Conservation (phyloP, 2,113 vertebrate genomes). For the Heterocephalus glaber region DNA sequence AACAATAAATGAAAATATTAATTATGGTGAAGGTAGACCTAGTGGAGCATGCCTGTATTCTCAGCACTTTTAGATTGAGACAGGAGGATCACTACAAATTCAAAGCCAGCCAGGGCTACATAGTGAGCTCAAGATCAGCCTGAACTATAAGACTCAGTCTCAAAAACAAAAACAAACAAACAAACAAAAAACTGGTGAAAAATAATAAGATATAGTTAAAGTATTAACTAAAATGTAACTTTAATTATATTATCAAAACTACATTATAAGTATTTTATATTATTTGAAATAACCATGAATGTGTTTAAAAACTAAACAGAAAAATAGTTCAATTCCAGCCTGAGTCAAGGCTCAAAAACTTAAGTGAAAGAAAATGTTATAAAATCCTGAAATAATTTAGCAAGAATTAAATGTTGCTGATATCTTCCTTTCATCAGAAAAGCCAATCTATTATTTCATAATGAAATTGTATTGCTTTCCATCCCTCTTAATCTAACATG, state of each 20-base stretch:
- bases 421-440: neutral
- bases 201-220: slow-evolving; percentile 59
- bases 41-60: neutral
- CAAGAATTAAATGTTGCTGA: neutral
- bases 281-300: neutral
- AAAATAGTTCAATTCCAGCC: neutral
- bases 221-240: neutral
- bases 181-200: neutral
- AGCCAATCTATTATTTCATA: neutral
- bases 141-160: neutral
- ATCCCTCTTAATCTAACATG: neutral
- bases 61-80: neutral
- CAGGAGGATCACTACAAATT: neutral
- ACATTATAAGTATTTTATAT: neutral
- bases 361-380: neutral
- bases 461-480: neutral
- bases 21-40: neutral
- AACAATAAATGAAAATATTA: slow-evolving; percentile 75
- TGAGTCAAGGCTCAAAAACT: neutral
- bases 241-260: neutral
- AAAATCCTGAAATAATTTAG: neutral
- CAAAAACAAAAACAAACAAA: neutral
- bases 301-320: neutral
- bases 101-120: neutral
- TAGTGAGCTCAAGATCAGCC: too few species aligned